These are phyloP conservation scores for Oxyteleia sp. DNA, from an alignment of 2,888 invertebrate genomes.

Conservation along the genomic window DNA sequence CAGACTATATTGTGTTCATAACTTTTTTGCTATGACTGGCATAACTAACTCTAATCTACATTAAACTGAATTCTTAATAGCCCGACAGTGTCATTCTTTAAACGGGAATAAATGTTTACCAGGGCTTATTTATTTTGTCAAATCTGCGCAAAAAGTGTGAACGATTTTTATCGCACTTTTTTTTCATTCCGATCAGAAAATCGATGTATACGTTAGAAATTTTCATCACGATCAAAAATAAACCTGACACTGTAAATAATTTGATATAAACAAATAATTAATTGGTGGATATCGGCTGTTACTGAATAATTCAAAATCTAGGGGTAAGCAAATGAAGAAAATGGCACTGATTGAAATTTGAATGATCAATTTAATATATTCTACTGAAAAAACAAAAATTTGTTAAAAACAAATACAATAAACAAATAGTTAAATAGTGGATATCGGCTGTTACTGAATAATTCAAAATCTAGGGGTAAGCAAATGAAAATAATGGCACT, in stretches of 20 bases:
- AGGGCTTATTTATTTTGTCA: neutral
- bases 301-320: too few relatives aligned
- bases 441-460: too few relatives aligned
- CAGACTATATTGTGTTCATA: slow-evolving; percentile 51
- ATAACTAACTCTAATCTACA: slow-evolving; percentile 59
- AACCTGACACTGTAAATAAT: neutral
- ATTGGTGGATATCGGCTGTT: too few relatives aligned
- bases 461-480: too few relatives aligned
- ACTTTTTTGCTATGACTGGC: slow-evolving; percentile 52
- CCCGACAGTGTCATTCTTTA: slow-evolving; percentile 24
- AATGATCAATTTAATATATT: too few relatives aligned
- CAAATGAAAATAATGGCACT: too few relatives aligned
- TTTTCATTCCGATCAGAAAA: neutral
- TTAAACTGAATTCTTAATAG: slow-evolving; percentile 58
- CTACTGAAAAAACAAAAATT: too few relatives aligned
- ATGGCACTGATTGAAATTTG: too few relatives aligned
- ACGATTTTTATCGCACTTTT: neutral
- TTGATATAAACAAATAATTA: slow-evolving; percentile 40
- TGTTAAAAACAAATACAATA: too few relatives aligned
- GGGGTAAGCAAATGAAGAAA: too few relatives aligned
- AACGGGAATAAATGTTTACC: slow-evolving; percentile 19
- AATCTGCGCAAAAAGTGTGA: neutral
- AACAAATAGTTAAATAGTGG: too few relatives aligned
- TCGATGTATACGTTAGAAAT: neutral
- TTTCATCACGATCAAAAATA: neutral